phyloP scores from a whole-genome alignment of 2,888 invertebrate genomes.

The Caenorhabditis wallacei region DNA sequence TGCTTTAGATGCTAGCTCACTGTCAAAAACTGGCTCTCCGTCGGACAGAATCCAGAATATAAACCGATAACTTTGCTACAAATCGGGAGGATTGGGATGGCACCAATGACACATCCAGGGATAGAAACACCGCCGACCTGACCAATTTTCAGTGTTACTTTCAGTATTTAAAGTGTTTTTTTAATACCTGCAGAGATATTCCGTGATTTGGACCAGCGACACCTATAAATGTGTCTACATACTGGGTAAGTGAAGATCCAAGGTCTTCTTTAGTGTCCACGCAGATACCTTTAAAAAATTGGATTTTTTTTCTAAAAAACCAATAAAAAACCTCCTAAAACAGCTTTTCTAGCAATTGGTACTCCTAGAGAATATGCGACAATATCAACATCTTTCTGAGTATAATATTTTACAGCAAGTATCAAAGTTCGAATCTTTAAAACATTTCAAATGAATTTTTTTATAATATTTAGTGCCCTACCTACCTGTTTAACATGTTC shows the following conservation, averaged over 20 bases:
- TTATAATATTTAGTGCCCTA: no score
- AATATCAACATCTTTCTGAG: constrained; percentile 77
- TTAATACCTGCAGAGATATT: constrained; percentile 69
- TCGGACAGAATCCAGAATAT: constrained; percentile 68
- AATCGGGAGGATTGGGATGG: constrained; percentile 65
- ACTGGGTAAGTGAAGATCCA: constrained; percentile 74
- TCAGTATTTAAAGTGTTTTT: no score
- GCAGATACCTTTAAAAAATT: constrained; percentile 68
- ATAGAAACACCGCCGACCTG: constrained; percentile 63
- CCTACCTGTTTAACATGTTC: constrained; percentile 74
- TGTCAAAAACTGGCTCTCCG: constrained; percentile 63
- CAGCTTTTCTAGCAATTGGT: constrained; percentile 78
- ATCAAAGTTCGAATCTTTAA: constrained; percentile 76
- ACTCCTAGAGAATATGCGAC: constrained; percentile 79
- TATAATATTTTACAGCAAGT: constrained; percentile 80
- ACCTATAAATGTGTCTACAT: constrained; percentile 80
- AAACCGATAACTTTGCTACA: constrained; percentile 66
- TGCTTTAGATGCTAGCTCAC: no score
- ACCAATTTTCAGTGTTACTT: background rate
- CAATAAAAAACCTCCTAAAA: constrained; percentile 74
- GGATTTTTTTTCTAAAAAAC: background rate
- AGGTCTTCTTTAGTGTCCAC: constrained; percentile 79
- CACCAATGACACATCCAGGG: constrained; percentile 68
- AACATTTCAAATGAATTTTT: background rate
- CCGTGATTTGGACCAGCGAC: constrained; percentile 82